phyloP scores from a whole-genome alignment of 2,113 vertebrate genomes.

The Chunga burmeisteri region DNA sequence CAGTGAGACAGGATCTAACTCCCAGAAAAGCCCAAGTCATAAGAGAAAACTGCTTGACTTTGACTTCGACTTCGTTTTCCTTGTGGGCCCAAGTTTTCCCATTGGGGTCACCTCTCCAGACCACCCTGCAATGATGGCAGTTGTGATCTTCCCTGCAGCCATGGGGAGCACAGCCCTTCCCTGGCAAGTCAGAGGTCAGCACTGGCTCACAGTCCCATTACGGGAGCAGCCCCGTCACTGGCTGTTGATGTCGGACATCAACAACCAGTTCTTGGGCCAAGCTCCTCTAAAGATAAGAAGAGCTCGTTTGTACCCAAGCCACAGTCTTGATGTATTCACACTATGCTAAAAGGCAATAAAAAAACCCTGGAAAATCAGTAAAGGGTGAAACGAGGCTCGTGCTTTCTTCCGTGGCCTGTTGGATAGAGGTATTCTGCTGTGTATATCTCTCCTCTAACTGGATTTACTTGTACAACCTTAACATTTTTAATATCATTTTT shows the following conservation, averaged over 20 bases:
- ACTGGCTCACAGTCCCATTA: rapidly evolving
- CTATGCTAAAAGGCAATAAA: not conserved
- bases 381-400: not conserved
- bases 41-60: not conserved
- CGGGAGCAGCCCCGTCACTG: not conserved
- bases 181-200: not conserved
- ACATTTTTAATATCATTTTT: constrained; percentile 22
- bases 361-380: not conserved
- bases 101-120: not conserved
- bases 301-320: not conserved
- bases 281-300: not conserved
- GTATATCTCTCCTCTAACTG: not conserved
- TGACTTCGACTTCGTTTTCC: not conserved
- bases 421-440: not conserved
- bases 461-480: constrained; percentile 27
- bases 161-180: not conserved
- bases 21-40: not conserved
- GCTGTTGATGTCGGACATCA: not conserved
- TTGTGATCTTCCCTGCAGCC: not conserved
- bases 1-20: not conserved
- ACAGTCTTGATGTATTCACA: not conserved
- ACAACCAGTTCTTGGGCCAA: not conserved
- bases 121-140: not conserved
- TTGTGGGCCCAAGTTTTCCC: not conserved
- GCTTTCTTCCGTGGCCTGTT: not conserved